Base-by-base conservation (phyloP, 2,797 vertebrate genomes). In the Nyctalus aviator region DNA sequence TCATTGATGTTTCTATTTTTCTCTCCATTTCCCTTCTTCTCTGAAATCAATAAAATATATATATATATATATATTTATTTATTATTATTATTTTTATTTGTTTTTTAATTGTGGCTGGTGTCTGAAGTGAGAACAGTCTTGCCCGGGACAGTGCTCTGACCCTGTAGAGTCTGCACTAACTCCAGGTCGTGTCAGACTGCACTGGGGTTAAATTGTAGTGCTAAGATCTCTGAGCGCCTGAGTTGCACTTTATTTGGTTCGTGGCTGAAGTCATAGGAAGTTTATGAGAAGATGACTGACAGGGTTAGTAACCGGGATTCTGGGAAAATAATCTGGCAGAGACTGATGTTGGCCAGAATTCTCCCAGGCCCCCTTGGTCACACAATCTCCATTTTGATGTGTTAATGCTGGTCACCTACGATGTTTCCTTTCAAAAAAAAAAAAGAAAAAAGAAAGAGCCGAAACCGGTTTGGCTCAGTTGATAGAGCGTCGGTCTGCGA, bases 161-260 rank as follows among this genome's bases (percentile, higher is more conserved):
- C 21, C 71, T 69, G 37, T n/a, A 9, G 57, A 10, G 25, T 68
- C 48, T 37, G 10, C n/a, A 37, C 37, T 76, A 48, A 23, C 46
- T 23, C 41, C 5, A 3, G 21, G 32, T 13, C 3, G 4, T 25
- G 53, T 32, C 21, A 20, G 32, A 17, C 57, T 7, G 59, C 27
- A 32, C 0, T 10, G 32, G 3, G 2, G n/a, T 27, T 23, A 11
- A 2, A 41, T 37, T 12, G 5, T 7, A 53, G 35, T 0, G 0
- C 14, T 21, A 13, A 21, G 32, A 25, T 27, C 25, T 21, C 0
- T 20, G 10, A 46, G 46, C 0, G 46, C 46, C 81, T 46, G 73
- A 79, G 18, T 6, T 72, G n/a, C 13, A n/a, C 57, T 73, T 90
- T 25, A 57, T 66, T 81, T 64, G 53, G 15, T 53, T 53, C 14